Conservation (phyloP, 2,888 invertebrate genomes). For the Bunonema sp. region DNA sequence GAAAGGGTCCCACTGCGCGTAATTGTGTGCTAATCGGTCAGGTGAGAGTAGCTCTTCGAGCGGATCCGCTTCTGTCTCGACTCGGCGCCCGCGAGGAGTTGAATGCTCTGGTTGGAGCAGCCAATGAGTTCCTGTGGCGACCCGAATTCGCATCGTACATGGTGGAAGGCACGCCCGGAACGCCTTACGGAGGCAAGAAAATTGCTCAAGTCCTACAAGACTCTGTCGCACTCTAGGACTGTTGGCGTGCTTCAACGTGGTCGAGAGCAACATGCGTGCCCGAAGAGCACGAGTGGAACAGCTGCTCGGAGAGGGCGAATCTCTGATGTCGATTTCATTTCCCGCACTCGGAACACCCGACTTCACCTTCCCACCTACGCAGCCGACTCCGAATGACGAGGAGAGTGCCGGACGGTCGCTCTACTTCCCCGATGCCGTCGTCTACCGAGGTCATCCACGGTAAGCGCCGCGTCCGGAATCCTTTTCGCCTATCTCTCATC, state of each 20-base stretch:
- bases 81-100: slow-evolving; percentile 55
- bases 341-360: slow-evolving; percentile 72
- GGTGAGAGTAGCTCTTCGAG: slow-evolving; percentile 66
- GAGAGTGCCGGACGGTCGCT: slow-evolving; percentile 62
- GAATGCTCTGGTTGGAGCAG: slow-evolving; percentile 34
- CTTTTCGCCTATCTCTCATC: not conserved
- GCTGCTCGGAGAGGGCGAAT: slow-evolving; percentile 55
- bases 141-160: slow-evolving; percentile 98
- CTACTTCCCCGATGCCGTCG: slow-evolving; percentile 85
- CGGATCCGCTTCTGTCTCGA: slow-evolving; percentile 61
- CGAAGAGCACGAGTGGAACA: slow-evolving; percentile 56
- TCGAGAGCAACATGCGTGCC: slow-evolving; percentile 88
- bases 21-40: slow-evolving; percentile 3
- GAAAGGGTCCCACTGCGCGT: too few relatives aligned
- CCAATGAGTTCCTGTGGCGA: slow-evolving; percentile 60
- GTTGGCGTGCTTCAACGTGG: slow-evolving; percentile 87
- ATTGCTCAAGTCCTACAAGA: not conserved
- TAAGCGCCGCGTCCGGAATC: slow-evolving; percentile 49
- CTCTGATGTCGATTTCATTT: slow-evolving; percentile 76
- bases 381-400: slow-evolving; percentile 58
- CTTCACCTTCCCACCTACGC: slow-evolving; percentile 65
- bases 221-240: slow-evolving; percentile 45
- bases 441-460: slow-evolving; percentile 76
- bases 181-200: slow-evolving; percentile 44
- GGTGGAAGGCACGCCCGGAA: slow-evolving; percentile 87